phyloP scores from a whole-genome alignment of 2,797 vertebrate species.

The Pseudotriccus pelzelni region DNA sequence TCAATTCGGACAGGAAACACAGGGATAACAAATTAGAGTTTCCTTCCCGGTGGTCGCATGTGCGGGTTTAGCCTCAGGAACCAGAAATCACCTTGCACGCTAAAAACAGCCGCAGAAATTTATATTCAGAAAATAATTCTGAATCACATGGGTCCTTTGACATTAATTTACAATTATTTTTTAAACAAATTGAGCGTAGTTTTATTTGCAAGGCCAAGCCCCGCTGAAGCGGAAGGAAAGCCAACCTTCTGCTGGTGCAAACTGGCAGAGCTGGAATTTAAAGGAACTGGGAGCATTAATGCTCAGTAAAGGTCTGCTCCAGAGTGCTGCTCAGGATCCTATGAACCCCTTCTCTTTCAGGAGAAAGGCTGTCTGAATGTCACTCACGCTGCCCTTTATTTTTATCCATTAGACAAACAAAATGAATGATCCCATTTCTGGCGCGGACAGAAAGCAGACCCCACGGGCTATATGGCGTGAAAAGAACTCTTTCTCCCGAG shows the following conservation, averaged over 20 bases:
- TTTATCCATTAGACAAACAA: constrained; percentile 58
- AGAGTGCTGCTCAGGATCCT: background rate
- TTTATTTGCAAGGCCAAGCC: background rate
- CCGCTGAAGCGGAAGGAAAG: too few species aligned
- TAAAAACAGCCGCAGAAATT: background rate
- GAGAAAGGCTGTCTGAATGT: constrained; percentile 45
- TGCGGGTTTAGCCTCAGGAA: background rate
- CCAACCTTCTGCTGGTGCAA: background rate
- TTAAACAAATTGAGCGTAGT: background rate
- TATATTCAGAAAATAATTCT: background rate
- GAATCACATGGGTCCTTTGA: background rate
- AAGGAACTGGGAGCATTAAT: constrained; percentile 9
- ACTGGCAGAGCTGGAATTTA: background rate
- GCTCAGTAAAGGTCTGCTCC: background rate
- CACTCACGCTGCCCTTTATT: constrained; percentile 48
- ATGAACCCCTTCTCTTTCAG: constrained; percentile 27
- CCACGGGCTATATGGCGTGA: constrained; percentile 38
- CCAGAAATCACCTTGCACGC: background rate
- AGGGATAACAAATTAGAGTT: background rate
- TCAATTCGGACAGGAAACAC: background rate
- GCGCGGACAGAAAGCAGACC: constrained; percentile 34
- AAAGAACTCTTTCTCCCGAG: constrained; percentile 46
- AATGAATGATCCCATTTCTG: constrained; percentile 41
- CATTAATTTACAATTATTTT: background rate
- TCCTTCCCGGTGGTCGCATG: fast-evolving